phyloP scores from a whole-genome alignment of 2,113 vertebrate species.

The Pavo muticus region DNA sequence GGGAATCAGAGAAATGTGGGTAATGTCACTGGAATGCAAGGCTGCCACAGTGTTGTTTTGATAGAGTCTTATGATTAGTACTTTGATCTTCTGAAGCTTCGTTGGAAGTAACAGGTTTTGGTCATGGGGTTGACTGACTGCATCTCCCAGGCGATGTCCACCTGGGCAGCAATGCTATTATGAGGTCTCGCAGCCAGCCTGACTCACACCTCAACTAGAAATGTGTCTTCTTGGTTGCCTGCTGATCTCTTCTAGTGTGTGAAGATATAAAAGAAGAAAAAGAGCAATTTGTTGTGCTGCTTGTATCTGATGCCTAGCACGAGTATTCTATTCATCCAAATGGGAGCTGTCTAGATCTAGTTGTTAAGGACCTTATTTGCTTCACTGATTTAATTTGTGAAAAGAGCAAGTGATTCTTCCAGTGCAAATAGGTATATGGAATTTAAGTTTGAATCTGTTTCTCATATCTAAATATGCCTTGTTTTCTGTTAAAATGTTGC shows the following conservation, averaged over 20 bases:
- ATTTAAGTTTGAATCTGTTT: background rate
- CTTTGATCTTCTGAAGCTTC: slow-evolving; percentile 29
- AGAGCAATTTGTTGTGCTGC: background rate
- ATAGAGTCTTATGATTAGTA: background rate
- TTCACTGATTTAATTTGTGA: background rate
- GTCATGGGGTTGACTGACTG: background rate
- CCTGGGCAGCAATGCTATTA: accelerated
- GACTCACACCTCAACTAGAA: accelerated
- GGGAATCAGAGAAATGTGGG: background rate
- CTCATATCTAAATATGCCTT: background rate
- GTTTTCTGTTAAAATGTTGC: background rate
- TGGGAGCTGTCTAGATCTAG: background rate
- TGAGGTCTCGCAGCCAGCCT: background rate
- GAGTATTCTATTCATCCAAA: background rate
- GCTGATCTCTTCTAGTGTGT: background rate
- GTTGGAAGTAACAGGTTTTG: background rate
- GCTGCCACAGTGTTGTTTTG: background rate
- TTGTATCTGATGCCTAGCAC: background rate
- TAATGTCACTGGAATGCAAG: background rate
- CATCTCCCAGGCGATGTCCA: accelerated
- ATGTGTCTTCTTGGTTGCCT: background rate
- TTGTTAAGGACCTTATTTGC: background rate
- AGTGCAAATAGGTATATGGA: background rate
- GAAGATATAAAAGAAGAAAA: background rate
- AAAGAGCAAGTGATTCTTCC: background rate